Evolutionary conservation across 2,113 vertebrate species (phyloP), one percentile per base, ranked within the genome.

Genomic region (Otocyon megalotis): DNA sequence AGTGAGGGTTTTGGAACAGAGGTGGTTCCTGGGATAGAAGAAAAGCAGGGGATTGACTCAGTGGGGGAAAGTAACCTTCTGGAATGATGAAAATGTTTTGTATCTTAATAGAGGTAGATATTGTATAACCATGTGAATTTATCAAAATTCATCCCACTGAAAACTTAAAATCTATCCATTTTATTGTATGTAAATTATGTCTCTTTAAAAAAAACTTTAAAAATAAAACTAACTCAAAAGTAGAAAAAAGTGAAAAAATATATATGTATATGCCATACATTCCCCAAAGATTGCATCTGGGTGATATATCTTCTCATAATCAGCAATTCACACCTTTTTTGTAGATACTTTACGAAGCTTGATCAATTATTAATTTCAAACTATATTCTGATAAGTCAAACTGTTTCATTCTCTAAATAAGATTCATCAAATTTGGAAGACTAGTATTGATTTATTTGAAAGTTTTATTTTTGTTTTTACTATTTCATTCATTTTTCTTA

Each of bases 281-380:
- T 87, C 50, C 11, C 79, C 76, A 63, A 69, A 88, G 26, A 53
- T 10, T 95, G 22, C 35, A 50, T 28, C 32, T 93, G 72, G 24
- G 8, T 58, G 58, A 11, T 85, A 26, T 80, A 82, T 56, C 5
- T 35, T 54, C 20, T 67, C 35, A 48, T 82, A 86, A 16, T 37
- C 56, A 92, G 5, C 86, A 58, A 89, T 30, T 93, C 62, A 71
- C 12, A 89, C 30, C 28, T 22, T 32, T 79, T 76, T 50, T 56
- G 30, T 50, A 37, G 35, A 8, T 71, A 77, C 8, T 95, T 74
- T 81, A 35, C 30, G 71, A 96, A 63, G 24, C 65, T 90, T 80
- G n/a, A 53, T 48, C 35, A 84, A 90, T 93, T 63, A 63, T 43
- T 86, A 22, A 97, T 58, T 92, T 89, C 79, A 85, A 85, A 17